Evolutionary conservation across 2,888 invertebrate species (phyloP), one percentile per base, ranked within the genome.

Genomic region (Podabrus alpinus): DNA sequence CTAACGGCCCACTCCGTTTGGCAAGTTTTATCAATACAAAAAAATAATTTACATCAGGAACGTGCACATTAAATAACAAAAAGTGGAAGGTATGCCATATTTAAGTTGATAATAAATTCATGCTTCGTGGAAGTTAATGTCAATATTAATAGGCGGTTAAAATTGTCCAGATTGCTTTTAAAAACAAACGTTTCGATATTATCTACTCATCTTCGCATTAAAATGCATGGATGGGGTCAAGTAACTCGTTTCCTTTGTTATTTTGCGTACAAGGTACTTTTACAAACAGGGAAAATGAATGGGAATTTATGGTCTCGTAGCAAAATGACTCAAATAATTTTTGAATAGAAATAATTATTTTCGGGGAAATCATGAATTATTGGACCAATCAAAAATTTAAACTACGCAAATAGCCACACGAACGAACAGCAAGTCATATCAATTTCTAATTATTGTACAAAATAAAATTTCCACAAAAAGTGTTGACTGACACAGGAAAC

Each of bases 11-110:
- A 64, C 62, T 17, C 16, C n/a, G n/a, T 21, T 64, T 64, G 62
- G 62, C 62, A 64, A 64, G 62, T 64, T 64, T 64, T 64, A 64
- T 64, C 62, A 64, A 64, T 64, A 64, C 62, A 45, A 45, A 45
- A 45, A 45, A 45, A 45, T 45, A 45, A 45, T 45, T 45, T 45
- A 45, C 45, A n/a, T 45, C 5, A 45, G n/a, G 45, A n/a, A 45
- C 45, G 45, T 45, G 45, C 45, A 45, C 45, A 45, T 45, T n/a
- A 45, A 45, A 45, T 45, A 45, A 45, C 13, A 13, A 29, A 25
- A 4, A 45, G 7, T 7, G n/a, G 45, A 45, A 45, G 45, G 45
- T n/a, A 45, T 9, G 7, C n/a, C 45, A 45, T n/a, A 45, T 45
- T 45, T 45, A 45, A 45, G n/a, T 4, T n/a, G 45, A 45, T 45